Conservation (phyloP, 2,797 vertebrate genomes). For the Decapterus maruadsi region DNA sequence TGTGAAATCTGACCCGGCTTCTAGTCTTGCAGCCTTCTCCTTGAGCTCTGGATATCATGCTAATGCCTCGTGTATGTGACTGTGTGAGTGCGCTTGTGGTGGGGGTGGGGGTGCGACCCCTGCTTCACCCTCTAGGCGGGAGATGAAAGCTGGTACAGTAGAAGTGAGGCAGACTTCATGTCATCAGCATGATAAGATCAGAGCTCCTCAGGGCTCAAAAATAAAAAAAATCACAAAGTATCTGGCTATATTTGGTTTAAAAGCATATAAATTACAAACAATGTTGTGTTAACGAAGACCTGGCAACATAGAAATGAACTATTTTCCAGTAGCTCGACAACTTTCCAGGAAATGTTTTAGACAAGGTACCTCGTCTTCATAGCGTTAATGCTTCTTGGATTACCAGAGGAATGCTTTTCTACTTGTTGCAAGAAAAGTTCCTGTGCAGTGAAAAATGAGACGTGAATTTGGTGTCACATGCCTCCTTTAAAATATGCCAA, state of each 20-base stretch:
- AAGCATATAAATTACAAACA: not conserved
- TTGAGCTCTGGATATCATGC: conserved; percentile 30
- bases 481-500: not conserved
- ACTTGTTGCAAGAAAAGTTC: conserved; percentile 8
- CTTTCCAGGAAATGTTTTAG: not conserved
- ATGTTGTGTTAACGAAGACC: not conserved
- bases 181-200: conserved; percentile 35
- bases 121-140: conserved; percentile 37
- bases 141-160: conserved; percentile 36
- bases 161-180: conserved; percentile 35
- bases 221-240: too few relatives aligned
- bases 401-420: conserved; percentile 33
- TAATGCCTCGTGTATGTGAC: conserved; percentile 17
- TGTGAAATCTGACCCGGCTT: conserved; percentile 78
- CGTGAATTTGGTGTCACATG: not conserved
- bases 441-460: conserved; percentile 14
- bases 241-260: not conserved
- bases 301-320: not conserved
- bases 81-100: not conserved
- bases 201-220: conserved; percentile 7
- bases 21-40: conserved; percentile 52
- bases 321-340: not conserved
- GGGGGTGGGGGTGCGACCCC: conserved; percentile 8
- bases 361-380: not conserved
- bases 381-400: conserved; percentile 8